phyloP scores from a whole-genome alignment of 1,140 invertebrate species.

The Pseudomyrmex concolor region DNA sequence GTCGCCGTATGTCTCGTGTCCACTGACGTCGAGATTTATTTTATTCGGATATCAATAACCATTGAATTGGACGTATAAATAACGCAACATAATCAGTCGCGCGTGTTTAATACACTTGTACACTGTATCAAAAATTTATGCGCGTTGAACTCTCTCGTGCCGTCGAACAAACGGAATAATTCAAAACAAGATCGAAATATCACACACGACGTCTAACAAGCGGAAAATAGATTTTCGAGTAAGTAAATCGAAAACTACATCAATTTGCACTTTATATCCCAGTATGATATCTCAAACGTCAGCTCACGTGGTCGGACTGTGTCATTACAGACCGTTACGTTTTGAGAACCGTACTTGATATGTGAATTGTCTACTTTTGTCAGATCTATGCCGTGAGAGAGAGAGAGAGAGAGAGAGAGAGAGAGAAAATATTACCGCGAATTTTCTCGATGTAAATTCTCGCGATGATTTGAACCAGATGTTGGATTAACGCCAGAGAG shows the following conservation, averaged over 20 bases:
- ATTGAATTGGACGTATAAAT: too few relatives aligned
- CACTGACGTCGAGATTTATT: slow-evolving; percentile 4
- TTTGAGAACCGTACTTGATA: slow-evolving; percentile 34
- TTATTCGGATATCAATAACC: background rate
- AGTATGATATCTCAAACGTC: background rate
- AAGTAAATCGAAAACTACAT: slow-evolving; percentile 3
- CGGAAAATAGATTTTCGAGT: background rate
- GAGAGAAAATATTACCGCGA: slow-evolving; percentile 39
- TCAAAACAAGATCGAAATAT: background rate
- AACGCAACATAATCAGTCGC: background rate
- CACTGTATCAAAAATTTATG: too few relatives aligned
- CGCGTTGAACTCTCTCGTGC: background rate
- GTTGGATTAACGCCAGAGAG: slow-evolving; percentile 31
- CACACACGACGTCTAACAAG: background rate
- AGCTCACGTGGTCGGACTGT: background rate
- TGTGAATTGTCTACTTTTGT: slow-evolving; percentile 56
- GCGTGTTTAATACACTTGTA: background rate
- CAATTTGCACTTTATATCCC: background rate
- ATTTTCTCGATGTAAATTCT: slow-evolving; percentile 26
- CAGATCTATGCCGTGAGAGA: slow-evolving; percentile 27
- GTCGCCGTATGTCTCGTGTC: background rate
- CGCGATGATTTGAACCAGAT: background rate
- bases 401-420: too few relatives aligned
- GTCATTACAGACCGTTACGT: slow-evolving; percentile 34
- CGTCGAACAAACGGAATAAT: background rate